phyloP scores from a whole-genome alignment of 2,888 invertebrate genomes.

The Noctua comes region DNA sequence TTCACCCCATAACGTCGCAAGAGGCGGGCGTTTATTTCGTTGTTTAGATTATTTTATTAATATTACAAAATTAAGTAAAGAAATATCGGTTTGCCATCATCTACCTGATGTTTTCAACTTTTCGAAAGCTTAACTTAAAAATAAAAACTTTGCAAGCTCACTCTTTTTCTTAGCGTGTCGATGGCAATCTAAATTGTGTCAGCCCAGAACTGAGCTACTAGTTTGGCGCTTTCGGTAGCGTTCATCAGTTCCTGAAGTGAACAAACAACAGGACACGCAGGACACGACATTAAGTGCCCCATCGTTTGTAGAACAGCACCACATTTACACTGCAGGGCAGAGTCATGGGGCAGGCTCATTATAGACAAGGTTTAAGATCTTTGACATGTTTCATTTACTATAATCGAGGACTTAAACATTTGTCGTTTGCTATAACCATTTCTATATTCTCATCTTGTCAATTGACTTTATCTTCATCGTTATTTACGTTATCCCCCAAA shows the following conservation, averaged over 20 bases:
- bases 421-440: constrained; percentile 21
- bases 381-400: not conserved
- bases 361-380: not conserved
- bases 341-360: too few relatives aligned
- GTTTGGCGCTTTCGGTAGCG: too few relatives aligned
- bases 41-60: not conserved
- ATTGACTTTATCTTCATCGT: constrained; percentile 36
- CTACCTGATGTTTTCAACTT: not conserved
- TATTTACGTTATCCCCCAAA: constrained; percentile 30
- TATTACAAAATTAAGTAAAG: not conserved
- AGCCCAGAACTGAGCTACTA: too few relatives aligned
- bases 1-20: too few relatives aligned
- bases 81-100: not conserved
- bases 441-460: not conserved
- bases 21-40: too few relatives aligned
- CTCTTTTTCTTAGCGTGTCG: too few relatives aligned
- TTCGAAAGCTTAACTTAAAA: not conserved
- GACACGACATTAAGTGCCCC: too few relatives aligned
- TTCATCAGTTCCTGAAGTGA: too few relatives aligned
- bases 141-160: not conserved
- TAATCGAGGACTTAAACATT: not conserved
- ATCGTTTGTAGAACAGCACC: too few relatives aligned
- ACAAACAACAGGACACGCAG: too few relatives aligned
- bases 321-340: too few relatives aligned
- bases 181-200: too few relatives aligned